A percentile compares a stretch with the other conserved stretches of the same genome.
Conservation (phyloP, 2,113 vertebrate species). For the Nesoenas mayeri region DNA sequence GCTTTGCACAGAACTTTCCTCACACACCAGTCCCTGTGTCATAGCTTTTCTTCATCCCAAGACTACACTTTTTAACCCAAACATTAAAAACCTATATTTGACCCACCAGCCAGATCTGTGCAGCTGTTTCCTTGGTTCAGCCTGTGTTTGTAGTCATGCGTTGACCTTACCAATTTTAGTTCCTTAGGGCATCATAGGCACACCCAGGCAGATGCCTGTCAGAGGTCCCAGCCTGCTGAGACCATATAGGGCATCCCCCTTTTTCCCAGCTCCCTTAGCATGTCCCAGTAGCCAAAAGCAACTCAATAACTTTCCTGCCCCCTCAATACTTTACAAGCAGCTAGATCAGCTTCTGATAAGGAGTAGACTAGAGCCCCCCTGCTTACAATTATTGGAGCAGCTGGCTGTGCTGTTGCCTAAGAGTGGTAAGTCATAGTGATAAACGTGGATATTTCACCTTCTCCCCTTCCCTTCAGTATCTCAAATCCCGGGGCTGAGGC, state of each 20-base stretch:
- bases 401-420: neutral
- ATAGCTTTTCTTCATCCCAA: neutral
- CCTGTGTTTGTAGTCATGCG: neutral
- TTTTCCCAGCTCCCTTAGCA: neutral
- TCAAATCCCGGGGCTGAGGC: neutral
- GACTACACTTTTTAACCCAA: neutral
- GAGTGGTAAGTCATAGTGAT: neutral
- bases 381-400: neutral
- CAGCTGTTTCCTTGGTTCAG: neutral
- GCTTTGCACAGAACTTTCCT: neutral
- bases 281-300: neutral
- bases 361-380: neutral
- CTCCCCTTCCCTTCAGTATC: neutral
- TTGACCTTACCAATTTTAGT: neutral
- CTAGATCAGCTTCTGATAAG: neutral
- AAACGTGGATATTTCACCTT: neutral
- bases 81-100: neutral
- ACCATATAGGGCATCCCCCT: neutral
- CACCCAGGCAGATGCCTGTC: rapidly evolving
- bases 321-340: neutral
- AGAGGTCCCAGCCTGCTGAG: neutral
- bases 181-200: neutral
- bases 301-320: neutral
- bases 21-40: neutral
- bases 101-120: neutral